These are phyloP conservation scores for Brachymystax lenok DNA, from an alignment of 2,797 vertebrate genomes.

Conservation along the genomic window DNA sequence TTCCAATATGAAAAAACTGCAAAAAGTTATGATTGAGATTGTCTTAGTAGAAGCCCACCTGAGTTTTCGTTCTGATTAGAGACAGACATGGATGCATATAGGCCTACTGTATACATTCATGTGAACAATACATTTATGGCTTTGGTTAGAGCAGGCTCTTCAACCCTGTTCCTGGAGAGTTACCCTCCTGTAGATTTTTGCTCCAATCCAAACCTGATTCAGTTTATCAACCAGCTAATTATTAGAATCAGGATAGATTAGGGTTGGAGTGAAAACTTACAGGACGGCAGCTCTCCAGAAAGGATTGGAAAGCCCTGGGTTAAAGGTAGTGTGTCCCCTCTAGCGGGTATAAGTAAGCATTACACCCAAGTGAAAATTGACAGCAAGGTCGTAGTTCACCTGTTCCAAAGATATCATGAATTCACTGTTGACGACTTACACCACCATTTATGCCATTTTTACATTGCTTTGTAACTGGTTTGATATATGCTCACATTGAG, in stretches of 20 bases:
- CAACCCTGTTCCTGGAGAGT: too few species aligned
- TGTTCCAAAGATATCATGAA: background rate
- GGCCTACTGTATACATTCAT: background rate
- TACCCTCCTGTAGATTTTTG: too few species aligned
- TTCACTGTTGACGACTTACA: background rate
- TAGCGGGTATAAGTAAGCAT: slow-evolving; percentile 18
- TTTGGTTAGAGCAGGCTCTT: background rate
- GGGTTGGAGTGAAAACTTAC: too few species aligned
- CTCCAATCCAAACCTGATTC: too few species aligned
- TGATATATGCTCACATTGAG: too few species aligned
- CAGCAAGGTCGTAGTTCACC: background rate
- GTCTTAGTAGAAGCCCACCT: background rate
- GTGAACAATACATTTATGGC: background rate
- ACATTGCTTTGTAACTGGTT: too few species aligned
- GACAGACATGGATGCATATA: background rate
- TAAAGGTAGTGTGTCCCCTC: slow-evolving; percentile 18
- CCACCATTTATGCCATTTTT: background rate
- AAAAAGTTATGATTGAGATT: background rate
- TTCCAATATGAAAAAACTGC: background rate
- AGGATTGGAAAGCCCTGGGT: too few species aligned
- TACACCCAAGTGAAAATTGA: background rate
- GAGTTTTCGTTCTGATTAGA: background rate
- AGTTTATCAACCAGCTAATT: too few species aligned
- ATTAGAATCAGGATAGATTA: too few species aligned
- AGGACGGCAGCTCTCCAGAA: too few species aligned